These are phyloP conservation scores for Metacarcinus magister DNA, from an alignment of 2,888 invertebrate species.

Conservation along the genomic window DNA sequence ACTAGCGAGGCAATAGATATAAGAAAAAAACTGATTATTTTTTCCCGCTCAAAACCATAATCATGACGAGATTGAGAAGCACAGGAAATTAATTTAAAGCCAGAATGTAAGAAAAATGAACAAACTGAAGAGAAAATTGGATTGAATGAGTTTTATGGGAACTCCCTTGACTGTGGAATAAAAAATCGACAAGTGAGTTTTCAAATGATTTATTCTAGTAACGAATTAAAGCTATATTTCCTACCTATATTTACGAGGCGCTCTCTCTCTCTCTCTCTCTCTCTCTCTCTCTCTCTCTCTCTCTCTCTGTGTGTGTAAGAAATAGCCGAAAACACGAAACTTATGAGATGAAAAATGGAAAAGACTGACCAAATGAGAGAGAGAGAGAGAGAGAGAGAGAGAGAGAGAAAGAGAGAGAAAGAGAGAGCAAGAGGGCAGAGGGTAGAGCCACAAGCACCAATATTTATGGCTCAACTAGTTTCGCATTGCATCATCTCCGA, in stretches of 20 bases:
- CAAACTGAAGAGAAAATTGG: not conserved
- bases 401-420: not conserved
- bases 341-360: too few relatives aligned
- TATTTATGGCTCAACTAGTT: conserved; percentile 6
- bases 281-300: too few relatives aligned
- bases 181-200: too few relatives aligned
- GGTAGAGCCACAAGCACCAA: not conserved
- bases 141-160: too few relatives aligned
- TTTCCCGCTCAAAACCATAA: not conserved
- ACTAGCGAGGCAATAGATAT: not conserved
- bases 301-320: too few relatives aligned
- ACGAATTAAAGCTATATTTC: too few relatives aligned
- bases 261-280: too few relatives aligned
- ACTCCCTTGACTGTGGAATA: too few relatives aligned
- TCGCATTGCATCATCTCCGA: conserved; percentile 11
- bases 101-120: not conserved
- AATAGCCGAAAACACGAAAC: too few relatives aligned
- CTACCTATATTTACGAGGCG: too few relatives aligned
- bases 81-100: not conserved
- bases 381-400: conserved; percentile 39
- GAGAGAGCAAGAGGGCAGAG: too few relatives aligned
- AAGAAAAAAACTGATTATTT: not conserved
- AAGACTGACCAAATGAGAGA: not conserved
- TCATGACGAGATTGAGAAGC: not conserved
- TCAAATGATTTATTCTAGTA: too few relatives aligned